phyloP scores from a whole-genome alignment of 2,797 vertebrate species.

The Dromococcyx pavoninus region DNA sequence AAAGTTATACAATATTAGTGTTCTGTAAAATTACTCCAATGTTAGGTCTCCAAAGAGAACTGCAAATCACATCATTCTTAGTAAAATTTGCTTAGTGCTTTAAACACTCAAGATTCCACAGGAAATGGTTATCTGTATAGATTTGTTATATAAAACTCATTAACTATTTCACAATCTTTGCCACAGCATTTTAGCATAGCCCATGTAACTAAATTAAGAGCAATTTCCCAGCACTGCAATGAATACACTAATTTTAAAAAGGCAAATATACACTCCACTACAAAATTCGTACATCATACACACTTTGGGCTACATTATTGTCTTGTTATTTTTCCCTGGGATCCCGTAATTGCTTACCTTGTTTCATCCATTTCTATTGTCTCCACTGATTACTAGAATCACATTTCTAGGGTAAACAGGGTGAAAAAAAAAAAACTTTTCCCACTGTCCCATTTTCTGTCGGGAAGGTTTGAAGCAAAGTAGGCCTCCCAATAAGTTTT shows the following conservation, averaged over 20 bases:
- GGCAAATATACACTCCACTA: not conserved
- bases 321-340: not conserved
- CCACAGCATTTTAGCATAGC: not conserved
- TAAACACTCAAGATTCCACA: not conserved
- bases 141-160: not conserved
- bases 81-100: not conserved
- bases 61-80: not conserved
- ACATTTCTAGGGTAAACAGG: slow-evolving; percentile 55
- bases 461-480: slow-evolving; percentile 53
- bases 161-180: not conserved
- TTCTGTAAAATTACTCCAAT: not conserved
- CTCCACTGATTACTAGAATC: slow-evolving; percentile 49
- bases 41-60: not conserved
- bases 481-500: slow-evolving; percentile 72
- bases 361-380: slow-evolving; percentile 24
- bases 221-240: not conserved
- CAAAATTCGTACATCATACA: not conserved
- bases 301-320: not conserved
- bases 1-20: not conserved
- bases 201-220: not conserved
- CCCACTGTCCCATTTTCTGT: slow-evolving; percentile 32
- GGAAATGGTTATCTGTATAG: not conserved
- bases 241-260: not conserved
- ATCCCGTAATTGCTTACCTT: not conserved
- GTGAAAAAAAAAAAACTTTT: not conserved